These are phyloP conservation scores for Gerosis bhagava DNA, from an alignment of 2,888 invertebrate species.

Conservation along the genomic window DNA sequence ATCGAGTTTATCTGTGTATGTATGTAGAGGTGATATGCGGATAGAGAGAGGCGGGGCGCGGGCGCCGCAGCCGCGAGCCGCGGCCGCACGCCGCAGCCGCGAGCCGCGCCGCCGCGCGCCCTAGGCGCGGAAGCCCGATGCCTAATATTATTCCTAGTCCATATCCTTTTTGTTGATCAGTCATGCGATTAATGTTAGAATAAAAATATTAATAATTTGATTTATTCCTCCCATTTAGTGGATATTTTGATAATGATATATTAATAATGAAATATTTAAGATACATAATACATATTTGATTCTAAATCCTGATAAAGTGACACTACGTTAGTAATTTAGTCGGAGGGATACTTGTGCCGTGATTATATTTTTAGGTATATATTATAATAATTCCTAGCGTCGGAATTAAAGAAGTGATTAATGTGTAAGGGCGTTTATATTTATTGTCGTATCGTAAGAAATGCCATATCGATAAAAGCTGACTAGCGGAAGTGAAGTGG, in stretches of 20 bases:
- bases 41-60: constrained; percentile 56
- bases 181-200: constrained; percentile 82
- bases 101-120: constrained; percentile 33
- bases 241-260: constrained; percentile 83
- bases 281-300: constrained; percentile 83
- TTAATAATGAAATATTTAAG: constrained; percentile 83
- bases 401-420: constrained; percentile 82
- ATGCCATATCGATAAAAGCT: constrained; percentile 83
- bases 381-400: constrained; percentile 83
- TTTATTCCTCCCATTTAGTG: constrained; percentile 83
- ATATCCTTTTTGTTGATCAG: constrained; percentile 83
- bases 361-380: constrained; percentile 83
- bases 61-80: constrained; percentile 22
- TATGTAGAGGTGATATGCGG: constrained; percentile 77
- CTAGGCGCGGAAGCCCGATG: constrained; percentile 72
- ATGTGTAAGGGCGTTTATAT: constrained; percentile 83
- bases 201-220: constrained; percentile 81
- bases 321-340: constrained; percentile 82
- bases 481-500: constrained; percentile 61
- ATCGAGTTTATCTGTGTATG: constrained; percentile 70
- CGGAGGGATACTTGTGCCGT: constrained; percentile 83
- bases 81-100: constrained; percentile 17
- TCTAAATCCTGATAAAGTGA: constrained; percentile 83
- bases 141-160: constrained; percentile 82
- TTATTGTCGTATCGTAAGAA: constrained; percentile 81